A percentile compares a stretch with the other conserved stretches of the same genome.
Evolutionary conservation across 2,797 vertebrate genomes (phyloP).

Genomic region (Poeciliopsis presidionis): DNA sequence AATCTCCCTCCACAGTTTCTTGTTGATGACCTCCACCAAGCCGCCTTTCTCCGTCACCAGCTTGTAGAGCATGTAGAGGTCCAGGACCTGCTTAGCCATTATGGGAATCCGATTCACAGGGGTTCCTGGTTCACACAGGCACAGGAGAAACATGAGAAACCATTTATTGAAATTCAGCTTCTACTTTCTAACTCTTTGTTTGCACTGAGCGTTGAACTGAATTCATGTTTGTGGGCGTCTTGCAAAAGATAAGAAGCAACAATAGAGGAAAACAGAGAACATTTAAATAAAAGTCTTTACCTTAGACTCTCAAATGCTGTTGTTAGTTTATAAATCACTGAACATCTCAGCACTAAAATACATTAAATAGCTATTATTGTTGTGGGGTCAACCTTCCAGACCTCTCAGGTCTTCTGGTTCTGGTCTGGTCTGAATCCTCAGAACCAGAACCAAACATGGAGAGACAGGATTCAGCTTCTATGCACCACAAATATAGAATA

Average conservation of each 20-base stretch:
- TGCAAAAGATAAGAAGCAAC: not conserved
- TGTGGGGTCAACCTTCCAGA: not conserved
- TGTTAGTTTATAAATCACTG: not conserved
- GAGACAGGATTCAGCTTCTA: not conserved
- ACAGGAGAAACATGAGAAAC: constrained; percentile 11
- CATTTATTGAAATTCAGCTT: not conserved
- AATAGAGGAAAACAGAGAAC: not conserved
- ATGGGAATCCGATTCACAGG: constrained; percentile 98
- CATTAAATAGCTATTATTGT: not conserved
- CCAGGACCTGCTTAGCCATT: constrained; percentile 98
- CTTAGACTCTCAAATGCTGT: not conserved
- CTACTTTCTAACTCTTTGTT: not conserved
- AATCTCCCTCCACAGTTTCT: constrained; percentile 98
- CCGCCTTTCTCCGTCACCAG: constrained; percentile 98
- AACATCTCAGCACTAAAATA: not conserved
- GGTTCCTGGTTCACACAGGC: constrained; percentile 80
- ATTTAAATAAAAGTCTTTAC: not conserved
- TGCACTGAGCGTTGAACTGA: not conserved
- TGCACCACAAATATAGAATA: not conserved
- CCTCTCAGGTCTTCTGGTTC: not conserved
- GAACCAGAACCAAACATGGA: not conserved
- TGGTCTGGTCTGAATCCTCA: not conserved
- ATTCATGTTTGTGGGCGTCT: not conserved
- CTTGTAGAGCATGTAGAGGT: constrained; percentile 95
- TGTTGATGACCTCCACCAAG: constrained; percentile 98